Evolutionary conservation across 2,797 vertebrate species (phyloP), one percentile per base, ranked within the genome.

Genomic region (Gymnothorax javanicus): DNA sequence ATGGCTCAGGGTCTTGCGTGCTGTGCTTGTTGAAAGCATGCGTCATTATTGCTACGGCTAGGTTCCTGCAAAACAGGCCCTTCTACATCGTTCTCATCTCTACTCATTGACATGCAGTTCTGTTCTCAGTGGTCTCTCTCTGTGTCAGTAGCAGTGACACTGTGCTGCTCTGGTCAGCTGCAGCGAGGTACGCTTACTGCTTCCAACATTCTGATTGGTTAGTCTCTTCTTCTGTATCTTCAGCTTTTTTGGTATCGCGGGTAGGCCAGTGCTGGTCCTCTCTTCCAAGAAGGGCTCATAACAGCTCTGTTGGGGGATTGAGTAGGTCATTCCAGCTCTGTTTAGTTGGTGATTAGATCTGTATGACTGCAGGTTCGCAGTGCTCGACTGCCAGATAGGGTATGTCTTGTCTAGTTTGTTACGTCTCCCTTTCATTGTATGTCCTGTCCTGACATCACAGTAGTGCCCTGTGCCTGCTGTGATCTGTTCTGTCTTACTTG

Each of bases 21-120:
- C 59, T 90, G 90, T 91, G 93, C 93, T 91, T 90, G 89, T 91
- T 94, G 87, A 87, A 91, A 43, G 95, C 95, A 96, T 95, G 95
- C 89, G 92, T 90, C 92, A 93, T 94, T 86, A 75, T 82, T 15
- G 91, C 94, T 92, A 92, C 89, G 91, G 92, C 92, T 90, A 93
- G 92, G 92, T 95, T 94, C 94, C 93, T 93, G 92, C 91, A 58
- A 82, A 69, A 67, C 54, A 54, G 67, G 52, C 73, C 54, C 82
- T 73, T 82, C 57, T 73, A 87, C 91, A 86, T 81, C 52, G 1
- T 93, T 92, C 86, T 69, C 91, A 91, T 94, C 91, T 92, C 87
- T 90, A 89, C 93, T 91, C 90, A 91, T 75, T 88, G 93, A 93
- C 94, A 91, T 92, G 52, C 73, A 77, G 87, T 92, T 91, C 93